Evolutionary conservation across 2,797 vertebrate genomes (phyloP).

Genomic region (Oryzias dopingdopingensis): DNA sequence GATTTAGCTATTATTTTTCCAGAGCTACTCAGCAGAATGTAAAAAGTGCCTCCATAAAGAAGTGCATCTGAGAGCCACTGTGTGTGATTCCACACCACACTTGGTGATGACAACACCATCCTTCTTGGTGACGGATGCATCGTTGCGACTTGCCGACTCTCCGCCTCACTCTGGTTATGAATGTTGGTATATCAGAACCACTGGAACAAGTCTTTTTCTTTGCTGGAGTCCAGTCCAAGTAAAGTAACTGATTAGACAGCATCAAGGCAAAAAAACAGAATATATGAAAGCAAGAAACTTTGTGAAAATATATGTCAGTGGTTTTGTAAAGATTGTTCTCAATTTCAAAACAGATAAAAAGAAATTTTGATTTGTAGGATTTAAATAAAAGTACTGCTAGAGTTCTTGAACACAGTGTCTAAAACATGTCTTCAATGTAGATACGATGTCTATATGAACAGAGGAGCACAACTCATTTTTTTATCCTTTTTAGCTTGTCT

Average conservation of each 20-base stretch:
- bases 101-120: constrained; percentile 75
- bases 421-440: too few relatives aligned
- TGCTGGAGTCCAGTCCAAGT: constrained; percentile 19
- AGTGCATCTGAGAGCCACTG: constrained; percentile 72
- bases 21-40: constrained; percentile 78
- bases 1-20: constrained; percentile 79
- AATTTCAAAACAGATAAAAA: too few relatives aligned
- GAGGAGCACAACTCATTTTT: too few relatives aligned
- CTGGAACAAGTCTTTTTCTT: constrained; percentile 45
- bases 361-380: too few relatives aligned
- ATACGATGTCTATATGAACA: too few relatives aligned
- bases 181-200: constrained; percentile 65
- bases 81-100: constrained; percentile 76
- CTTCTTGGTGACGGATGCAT: constrained; percentile 77
- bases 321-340: too few relatives aligned
- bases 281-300: too few relatives aligned
- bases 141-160: constrained; percentile 65
- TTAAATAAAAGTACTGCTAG: too few relatives aligned
- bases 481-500: too few relatives aligned
- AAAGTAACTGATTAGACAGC: constrained; percentile 12
- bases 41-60: constrained; percentile 76
- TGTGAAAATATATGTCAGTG: too few relatives aligned
- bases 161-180: constrained; percentile 62
- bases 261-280: constrained; percentile 3
- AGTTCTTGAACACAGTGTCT: too few relatives aligned